phyloP scores from a whole-genome alignment of 2,113 vertebrate genomes.

The Lophura nycthemera region DNA sequence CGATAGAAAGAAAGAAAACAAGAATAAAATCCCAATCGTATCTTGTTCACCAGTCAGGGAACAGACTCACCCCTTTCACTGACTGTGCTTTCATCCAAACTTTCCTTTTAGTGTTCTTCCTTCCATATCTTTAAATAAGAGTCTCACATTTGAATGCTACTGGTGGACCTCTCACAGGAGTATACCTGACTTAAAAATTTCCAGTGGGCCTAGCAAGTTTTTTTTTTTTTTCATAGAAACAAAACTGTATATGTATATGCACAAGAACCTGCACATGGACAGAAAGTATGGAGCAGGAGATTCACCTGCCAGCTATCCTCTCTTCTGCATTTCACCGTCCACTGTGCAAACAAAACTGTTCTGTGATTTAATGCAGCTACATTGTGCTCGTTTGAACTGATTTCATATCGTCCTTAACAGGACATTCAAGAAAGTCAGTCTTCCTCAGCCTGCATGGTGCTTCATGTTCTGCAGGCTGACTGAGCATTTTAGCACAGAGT shows the following conservation, averaged over 20 bases:
- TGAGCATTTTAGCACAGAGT: neutral
- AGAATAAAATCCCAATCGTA: neutral
- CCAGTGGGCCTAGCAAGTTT: neutral
- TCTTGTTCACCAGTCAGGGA: neutral
- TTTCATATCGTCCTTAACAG: neutral
- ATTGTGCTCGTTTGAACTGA: neutral
- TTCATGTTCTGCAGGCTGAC: neutral
- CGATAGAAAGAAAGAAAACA: neutral
- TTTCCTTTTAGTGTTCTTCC: neutral
- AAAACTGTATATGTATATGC: neutral
- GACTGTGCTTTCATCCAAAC: neutral
- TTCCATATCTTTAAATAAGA: neutral
- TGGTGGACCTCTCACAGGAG: neutral
- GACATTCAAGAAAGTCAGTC: neutral
- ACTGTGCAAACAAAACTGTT: neutral
- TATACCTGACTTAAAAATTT: neutral
- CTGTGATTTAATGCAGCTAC: neutral
- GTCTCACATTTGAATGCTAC: neutral
- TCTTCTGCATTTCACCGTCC: neutral
- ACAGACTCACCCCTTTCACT: fast-evolving
- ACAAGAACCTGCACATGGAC: neutral
- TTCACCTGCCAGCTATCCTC: neutral
- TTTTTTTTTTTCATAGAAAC: neutral
- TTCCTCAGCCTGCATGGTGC: neutral
- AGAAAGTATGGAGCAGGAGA: neutral